These are phyloP conservation scores for Condylura cristata DNA, from an alignment of 2,113 vertebrate genomes.

Conservation along the genomic window DNA sequence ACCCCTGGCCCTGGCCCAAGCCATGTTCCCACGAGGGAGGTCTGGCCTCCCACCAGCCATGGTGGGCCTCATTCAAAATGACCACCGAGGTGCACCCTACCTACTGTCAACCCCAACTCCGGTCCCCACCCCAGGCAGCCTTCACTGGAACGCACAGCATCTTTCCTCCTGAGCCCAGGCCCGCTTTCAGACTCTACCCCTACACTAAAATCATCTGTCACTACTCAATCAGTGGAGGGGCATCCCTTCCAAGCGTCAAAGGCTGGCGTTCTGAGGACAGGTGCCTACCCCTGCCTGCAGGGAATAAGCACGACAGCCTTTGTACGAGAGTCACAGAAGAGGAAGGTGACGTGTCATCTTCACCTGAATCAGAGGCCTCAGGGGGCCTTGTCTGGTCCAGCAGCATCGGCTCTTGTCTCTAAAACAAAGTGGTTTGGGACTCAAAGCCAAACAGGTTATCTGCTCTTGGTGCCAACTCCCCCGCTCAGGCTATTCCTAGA, in stretches of 20 bases:
- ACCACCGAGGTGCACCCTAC: too few species aligned
- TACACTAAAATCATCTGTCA: background rate
- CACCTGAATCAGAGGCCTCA: background rate
- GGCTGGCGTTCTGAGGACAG: background rate
- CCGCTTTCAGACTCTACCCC: background rate
- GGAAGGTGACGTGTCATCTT: background rate
- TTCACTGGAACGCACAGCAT: background rate
- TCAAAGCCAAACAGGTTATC: background rate
- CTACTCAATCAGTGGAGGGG: background rate
- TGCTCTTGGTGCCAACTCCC: background rate
- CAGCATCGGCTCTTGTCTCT: too few species aligned
- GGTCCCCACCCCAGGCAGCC: background rate
- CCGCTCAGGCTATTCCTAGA: background rate
- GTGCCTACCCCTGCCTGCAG: background rate
- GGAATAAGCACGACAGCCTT: background rate
- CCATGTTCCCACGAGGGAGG: background rate
- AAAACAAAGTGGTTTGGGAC: background rate
- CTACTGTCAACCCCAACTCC: background rate
- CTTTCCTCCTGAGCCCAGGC: background rate
- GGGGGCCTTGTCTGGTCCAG: background rate
- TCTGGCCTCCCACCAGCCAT: background rate
- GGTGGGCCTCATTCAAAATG: background rate
- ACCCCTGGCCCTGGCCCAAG: background rate
- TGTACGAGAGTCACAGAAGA: background rate
- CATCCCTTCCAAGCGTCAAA: background rate